These are phyloP conservation scores for Bathynomus jamesi DNA, from an alignment of 1,140 invertebrate genomes.

Conservation along the genomic window DNA sequence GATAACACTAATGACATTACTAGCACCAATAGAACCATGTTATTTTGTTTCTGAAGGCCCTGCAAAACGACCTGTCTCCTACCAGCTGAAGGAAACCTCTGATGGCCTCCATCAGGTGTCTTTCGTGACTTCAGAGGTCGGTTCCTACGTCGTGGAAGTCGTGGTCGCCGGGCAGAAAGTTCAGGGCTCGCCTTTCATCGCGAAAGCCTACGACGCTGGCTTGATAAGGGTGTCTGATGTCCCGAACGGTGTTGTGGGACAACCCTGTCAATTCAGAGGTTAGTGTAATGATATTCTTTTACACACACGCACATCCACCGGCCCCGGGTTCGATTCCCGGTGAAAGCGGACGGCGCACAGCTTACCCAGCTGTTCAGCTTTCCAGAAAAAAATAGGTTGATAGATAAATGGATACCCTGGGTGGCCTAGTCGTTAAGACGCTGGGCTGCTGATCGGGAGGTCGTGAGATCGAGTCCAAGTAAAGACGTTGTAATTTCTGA, in stretches of 20 bases:
- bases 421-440: too few relatives aligned
- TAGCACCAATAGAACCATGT: too few relatives aligned
- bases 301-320: neutral
- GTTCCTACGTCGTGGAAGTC: constrained; percentile 81
- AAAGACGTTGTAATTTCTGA: too few relatives aligned
- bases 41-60: too few relatives aligned
- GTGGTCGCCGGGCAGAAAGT: constrained; percentile 69
- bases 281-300: constrained; percentile 39
- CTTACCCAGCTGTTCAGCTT: too few relatives aligned
- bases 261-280: constrained; percentile 89
- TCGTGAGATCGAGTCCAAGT: too few relatives aligned
- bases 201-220: constrained; percentile 86
- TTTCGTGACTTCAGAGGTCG: constrained; percentile 83
- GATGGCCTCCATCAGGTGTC: constrained; percentile 75
- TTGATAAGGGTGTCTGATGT: constrained; percentile 87
- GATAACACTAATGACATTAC: too few relatives aligned
- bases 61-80: constrained; percentile 36
- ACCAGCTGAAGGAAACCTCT: constrained; percentile 44
- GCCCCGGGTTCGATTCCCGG: too few relatives aligned
- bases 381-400: too few relatives aligned
- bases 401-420: too few relatives aligned
- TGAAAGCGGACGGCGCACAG: too few relatives aligned
- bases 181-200: constrained; percentile 62
- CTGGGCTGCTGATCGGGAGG: too few relatives aligned
- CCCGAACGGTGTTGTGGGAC: constrained; percentile 72